These are phyloP conservation scores for Tyto alba DNA, from an alignment of 2,113 vertebrate genomes.

Conservation along the genomic window DNA sequence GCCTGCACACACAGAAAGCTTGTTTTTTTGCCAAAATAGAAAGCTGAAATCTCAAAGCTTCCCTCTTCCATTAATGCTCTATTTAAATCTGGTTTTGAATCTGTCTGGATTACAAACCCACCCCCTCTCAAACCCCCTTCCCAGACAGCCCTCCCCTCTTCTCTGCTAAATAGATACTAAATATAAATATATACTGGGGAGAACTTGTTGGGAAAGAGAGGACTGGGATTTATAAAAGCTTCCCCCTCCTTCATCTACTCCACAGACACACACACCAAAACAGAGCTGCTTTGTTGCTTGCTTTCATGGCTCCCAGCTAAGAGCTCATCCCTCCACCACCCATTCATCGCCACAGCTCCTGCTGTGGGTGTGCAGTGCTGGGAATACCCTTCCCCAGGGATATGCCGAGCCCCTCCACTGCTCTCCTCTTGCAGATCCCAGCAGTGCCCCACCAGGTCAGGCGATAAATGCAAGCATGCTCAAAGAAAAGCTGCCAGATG, in stretches of 20 bases:
- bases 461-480: not conserved
- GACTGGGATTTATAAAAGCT: not conserved
- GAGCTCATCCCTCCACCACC: not conserved
- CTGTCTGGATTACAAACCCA: not conserved
- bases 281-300: not conserved
- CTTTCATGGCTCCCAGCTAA: not conserved
- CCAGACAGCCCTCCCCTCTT: not conserved
- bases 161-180: not conserved
- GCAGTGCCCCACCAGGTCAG: not conserved
- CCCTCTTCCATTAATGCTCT: not conserved
- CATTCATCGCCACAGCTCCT: not conserved
- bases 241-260: not conserved
- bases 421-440: not conserved
- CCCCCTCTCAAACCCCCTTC: not conserved
- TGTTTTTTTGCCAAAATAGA: not conserved
- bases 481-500: not conserved
- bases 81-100: not conserved
- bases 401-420: not conserved
- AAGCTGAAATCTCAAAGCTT: not conserved
- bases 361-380: accelerated
- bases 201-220: not conserved
- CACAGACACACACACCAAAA: not conserved
- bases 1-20: not conserved
- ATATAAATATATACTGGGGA: not conserved
- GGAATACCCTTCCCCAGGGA: not conserved